Percentiles rank a stretch among this genome's conserved stretches.
These are phyloP conservation scores for Sclerodermus sp. DNA, from an alignment of 2,888 invertebrate genomes.

Conservation along the genomic window DNA sequence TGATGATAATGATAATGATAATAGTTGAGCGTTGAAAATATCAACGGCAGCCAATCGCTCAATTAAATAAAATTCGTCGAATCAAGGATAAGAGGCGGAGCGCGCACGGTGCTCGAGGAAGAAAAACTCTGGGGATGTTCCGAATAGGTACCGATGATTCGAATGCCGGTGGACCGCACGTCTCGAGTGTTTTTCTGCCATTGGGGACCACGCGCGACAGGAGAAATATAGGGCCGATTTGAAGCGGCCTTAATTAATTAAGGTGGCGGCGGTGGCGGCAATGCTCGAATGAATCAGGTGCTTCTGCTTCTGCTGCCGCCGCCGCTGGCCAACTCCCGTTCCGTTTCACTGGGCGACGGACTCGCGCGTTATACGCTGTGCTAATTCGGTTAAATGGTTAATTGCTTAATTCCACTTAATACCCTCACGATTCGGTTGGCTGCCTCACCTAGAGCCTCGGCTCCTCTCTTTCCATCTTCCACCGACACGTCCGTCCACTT, in stretches of 20 bases:
- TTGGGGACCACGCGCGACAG: neutral
- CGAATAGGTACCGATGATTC: conserved; percentile 33
- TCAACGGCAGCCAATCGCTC: neutral
- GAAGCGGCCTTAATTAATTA: conserved; percentile 48
- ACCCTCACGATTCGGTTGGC: conserved; percentile 38
- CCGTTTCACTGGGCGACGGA: conserved; percentile 21
- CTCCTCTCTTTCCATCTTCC: conserved; percentile 17
- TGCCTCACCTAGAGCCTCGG: conserved; percentile 13
- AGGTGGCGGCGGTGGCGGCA: conserved; percentile 37
- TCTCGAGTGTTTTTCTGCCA: conserved; percentile 25
- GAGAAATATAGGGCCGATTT: conserved; percentile 7
- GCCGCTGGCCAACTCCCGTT: conserved; percentile 5
- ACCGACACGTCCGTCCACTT: conserved; percentile 11
- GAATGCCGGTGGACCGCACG: conserved; percentile 33
- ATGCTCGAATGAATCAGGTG: conserved; percentile 22
- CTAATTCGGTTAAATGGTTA: conserved; percentile 54
- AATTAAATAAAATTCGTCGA: neutral
- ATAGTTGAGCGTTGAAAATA: neutral
- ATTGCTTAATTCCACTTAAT: conserved; percentile 55
- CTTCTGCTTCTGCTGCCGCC: too few relatives aligned
- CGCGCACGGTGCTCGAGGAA: conserved; percentile 9
- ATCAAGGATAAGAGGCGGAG: conserved; percentile 1
- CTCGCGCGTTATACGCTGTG: conserved; percentile 34
- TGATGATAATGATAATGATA: too few relatives aligned
- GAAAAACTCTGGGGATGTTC: too few relatives aligned